phyloP scores from a whole-genome alignment of 2,113 vertebrate genomes.

The Tylochromis polylepis region DNA sequence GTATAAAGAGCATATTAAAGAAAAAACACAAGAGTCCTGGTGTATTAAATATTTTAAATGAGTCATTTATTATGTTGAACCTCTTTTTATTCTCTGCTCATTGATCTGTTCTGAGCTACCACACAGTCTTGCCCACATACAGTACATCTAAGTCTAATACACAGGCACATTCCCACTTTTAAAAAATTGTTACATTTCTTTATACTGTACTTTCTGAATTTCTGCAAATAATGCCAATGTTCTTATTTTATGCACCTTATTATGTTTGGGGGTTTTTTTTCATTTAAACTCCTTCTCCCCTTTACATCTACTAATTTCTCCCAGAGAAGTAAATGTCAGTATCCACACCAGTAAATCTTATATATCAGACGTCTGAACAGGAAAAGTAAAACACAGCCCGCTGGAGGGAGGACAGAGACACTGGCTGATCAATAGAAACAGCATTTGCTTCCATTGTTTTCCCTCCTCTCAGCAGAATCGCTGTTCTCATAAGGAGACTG shows the following conservation, averaged over 20 bases:
- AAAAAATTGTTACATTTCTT: not conserved
- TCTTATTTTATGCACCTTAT: not conserved
- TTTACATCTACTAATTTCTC: not conserved
- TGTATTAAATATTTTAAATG: not conserved
- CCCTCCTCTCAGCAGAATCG: slow-evolving; percentile 61
- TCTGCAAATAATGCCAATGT: not conserved
- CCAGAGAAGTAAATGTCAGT: slow-evolving; percentile 9
- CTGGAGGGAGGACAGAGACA: slow-evolving; percentile 24
- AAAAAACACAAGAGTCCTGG: slow-evolving; percentile 13
- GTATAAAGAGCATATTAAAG: not conserved
- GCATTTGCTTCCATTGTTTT: slow-evolving; percentile 69
- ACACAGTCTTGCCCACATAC: not conserved
- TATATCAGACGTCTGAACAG: slow-evolving; percentile 37
- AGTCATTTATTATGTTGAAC: not conserved
- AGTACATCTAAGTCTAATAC: not conserved
- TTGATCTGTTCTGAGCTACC: not conserved
- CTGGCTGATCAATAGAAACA: slow-evolving; percentile 72
- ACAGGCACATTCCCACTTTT: not conserved
- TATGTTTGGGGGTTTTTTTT: not conserved
- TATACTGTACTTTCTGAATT: not conserved
- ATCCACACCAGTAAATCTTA: slow-evolving; percentile 43
- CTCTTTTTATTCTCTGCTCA: not conserved
- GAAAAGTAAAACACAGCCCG: slow-evolving; percentile 37
- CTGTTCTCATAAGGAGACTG: slow-evolving; percentile 60
- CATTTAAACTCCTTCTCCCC: not conserved